Base-by-base conservation (phyloP, 2,888 invertebrate species). In the Heteromurus nitidus region DNA sequence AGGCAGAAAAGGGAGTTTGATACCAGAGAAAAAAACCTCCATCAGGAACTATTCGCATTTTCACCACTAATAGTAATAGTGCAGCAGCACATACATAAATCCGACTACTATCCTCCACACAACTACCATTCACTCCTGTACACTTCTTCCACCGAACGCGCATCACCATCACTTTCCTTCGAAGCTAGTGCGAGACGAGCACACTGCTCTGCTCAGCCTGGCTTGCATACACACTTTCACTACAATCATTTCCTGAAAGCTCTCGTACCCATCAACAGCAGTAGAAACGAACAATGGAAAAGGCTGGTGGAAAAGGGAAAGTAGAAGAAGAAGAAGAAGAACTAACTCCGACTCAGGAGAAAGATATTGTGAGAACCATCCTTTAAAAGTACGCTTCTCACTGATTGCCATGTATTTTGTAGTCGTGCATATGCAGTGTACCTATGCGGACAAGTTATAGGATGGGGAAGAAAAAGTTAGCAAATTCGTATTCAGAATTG, bases 11-110 rank as follows among this genome's bases (percentile, higher is more conserved):
- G 58, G 18, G 30, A 64, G 73, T 73, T 73, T 28, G 62, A 47
- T 47, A 73, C 60, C 44, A 28, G 30, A 50, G 36, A n/a, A n/a
- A n/a, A 73, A 73, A 50, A 31, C 73, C 62, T 30, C 47, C 60
- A 64, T 73, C 62, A 47, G 50, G 64, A 73, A 73, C 72, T 58
- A 72, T 72, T 72, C 72, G 42, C 72, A 72, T 72, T 72, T 72
- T 72, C 60, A 24, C 60, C 24, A 42, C 60, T 72, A 72, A 72
- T 72, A 72, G 26, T 53, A 68, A 50, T 26, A 58, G 72, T 26
- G 36, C 58, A 53, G 36, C 18, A 16, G 36, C 18, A 22, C 53
- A 53, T 50, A 18, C 50, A n/a, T 50, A n/a, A 3, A 13, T 50
- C 5, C n/a, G 9, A 11, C 26, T 60, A 60, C 60, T 60, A 26